Evolutionary conservation across 2,888 invertebrate species (phyloP), one percentile per base, ranked within the genome.

Genomic region (Venusia cambrica): DNA sequence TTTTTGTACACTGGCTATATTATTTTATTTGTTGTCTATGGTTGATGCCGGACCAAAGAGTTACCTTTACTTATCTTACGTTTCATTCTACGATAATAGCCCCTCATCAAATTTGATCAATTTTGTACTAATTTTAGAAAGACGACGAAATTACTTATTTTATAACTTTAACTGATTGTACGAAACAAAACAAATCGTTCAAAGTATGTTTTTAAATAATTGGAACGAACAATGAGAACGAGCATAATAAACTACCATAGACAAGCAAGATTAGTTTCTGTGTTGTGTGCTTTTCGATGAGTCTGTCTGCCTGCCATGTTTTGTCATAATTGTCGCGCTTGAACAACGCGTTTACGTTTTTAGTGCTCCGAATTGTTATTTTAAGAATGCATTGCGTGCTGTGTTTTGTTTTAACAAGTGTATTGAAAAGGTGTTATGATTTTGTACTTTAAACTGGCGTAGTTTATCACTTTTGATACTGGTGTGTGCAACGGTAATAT

Each of bases 221-320:
- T 36, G 19, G 60, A 54, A 36, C 53, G 54, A 63, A 59, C 50
- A 31, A 33, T 50, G 53, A 54, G 36, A 60, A 64, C 51, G 14
- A 61, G 62, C 62, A 51, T 22, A 80, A 71, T 65, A 73, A 75
- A 73, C 36, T 47, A 67, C 71, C 81, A 84, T 60, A 85, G 83
- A 85, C 75, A 76, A 81, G 48, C 75, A 76, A 81, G 48, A 57
- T 74, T 75, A n/a, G n/a, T n/a, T n/a, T n/a, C n/a, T n/a, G n/a
- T n/a, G n/a, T n/a, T 72, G 65, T 74, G 73, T 71, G 74, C 75
- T 76, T 79, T 81, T 81, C 73, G 70, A 28, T 33, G 33, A 73
- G 81, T 78, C 87, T 84, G 87, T 87, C 87, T 72, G 81, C 77
- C 87, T 84, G 87, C 87, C 87, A 88, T 88, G 87, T 88, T 88